A percentile compares a stretch with the other conserved stretches of the same genome.
Evolutionary conservation across 2,113 vertebrate genomes (phyloP).

Genomic region (Arizona elegans): DNA sequence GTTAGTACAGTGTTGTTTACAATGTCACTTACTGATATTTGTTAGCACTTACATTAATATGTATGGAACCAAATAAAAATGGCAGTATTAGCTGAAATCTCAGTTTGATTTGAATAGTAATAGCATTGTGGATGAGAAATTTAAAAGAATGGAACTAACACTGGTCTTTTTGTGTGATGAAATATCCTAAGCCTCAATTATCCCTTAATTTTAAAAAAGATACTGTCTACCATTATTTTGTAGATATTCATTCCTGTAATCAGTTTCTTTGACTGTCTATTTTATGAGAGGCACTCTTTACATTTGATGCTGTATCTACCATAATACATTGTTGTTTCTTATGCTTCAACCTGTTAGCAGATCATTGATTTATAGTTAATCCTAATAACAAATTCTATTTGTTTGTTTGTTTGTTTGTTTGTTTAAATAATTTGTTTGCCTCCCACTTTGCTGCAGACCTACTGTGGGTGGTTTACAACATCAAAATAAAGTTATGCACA

Average conservation of each 20-base stretch:
- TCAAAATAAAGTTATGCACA: too few relatives aligned
- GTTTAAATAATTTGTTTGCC: rapidly evolving
- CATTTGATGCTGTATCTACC: not conserved
- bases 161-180: not conserved
- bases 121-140: not conserved
- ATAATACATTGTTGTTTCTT: not conserved
- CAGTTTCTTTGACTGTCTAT: not conserved
- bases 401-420: too few relatives aligned
- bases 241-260: not conserved
- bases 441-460: not conserved
- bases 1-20: not conserved
- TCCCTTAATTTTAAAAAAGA: not conserved
- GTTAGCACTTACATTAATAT: not conserved
- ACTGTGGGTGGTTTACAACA: too few relatives aligned
- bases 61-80: not conserved
- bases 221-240: not conserved
- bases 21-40: not conserved
- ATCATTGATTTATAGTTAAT: not conserved
- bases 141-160: too few relatives aligned
- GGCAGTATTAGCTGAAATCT: not conserved
- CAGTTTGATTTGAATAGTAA: not conserved
- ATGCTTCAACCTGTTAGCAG: not conserved
- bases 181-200: not conserved
- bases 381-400: not conserved
- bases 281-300: not conserved